Percentiles rank a stretch among this genome's conserved stretches.
Evolutionary conservation across 2,888 invertebrate species (phyloP).

Genomic region (Drosophila barbarae): DNA sequence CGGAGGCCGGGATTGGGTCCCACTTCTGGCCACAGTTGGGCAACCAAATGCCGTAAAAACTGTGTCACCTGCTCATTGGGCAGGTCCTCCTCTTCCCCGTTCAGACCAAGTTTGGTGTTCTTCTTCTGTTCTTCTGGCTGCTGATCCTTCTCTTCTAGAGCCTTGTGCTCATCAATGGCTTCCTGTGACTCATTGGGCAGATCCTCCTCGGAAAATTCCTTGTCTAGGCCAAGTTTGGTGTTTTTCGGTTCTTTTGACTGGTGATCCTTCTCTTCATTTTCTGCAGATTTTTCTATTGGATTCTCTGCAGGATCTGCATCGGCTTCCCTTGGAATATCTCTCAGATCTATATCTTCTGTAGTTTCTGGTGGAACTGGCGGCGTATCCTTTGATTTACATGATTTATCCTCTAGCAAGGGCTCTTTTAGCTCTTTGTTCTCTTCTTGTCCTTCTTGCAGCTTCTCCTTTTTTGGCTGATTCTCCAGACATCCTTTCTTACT

Average conservation of each 20-base stretch:
- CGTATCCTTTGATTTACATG: too few relatives aligned
- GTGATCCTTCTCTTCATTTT: neutral
- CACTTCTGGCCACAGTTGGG: constrained; percentile 40
- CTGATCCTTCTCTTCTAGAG: neutral
- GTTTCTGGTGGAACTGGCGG: neutral
- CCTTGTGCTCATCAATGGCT: neutral
- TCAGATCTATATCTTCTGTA: neutral
- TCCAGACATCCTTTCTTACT: too few relatives aligned
- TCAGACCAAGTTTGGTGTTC: neutral
- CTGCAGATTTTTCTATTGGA: neutral
- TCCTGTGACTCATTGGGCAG: neutral
- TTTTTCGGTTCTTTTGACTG: neutral
- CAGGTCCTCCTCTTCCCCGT: constrained; percentile 31
- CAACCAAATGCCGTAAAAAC: constrained; percentile 56
- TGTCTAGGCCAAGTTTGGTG: neutral
- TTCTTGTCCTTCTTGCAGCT: neutral
- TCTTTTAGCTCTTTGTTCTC: neutral
- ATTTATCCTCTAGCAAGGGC: neutral
- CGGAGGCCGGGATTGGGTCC: constrained; percentile 42
- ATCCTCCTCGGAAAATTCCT: neutral
- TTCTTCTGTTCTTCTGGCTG: neutral
- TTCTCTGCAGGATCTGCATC: neutral
- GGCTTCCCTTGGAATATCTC: neutral
- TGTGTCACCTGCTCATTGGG: constrained; percentile 60
- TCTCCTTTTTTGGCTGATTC: too few relatives aligned